These are phyloP conservation scores for Callyntrura sp. DNA, from an alignment of 2,888 invertebrate genomes.

Conservation along the genomic window DNA sequence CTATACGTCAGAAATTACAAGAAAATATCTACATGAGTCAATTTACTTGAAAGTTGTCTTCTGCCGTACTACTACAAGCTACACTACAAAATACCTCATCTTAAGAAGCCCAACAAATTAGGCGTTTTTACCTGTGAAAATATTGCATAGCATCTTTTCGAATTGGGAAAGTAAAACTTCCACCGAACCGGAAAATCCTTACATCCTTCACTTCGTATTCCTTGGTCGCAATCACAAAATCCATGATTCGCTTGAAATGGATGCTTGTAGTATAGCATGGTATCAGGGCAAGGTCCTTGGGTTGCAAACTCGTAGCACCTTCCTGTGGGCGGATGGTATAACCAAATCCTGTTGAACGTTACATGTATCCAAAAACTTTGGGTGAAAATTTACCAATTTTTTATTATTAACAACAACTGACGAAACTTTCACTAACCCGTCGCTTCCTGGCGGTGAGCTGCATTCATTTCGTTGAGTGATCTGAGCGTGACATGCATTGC, in stretches of 20 bases:
- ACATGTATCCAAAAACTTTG: too few relatives aligned
- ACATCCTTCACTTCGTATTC: slow-evolving; percentile 55
- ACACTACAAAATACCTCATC: too few relatives aligned
- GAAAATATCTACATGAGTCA: too few relatives aligned
- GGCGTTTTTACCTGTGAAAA: slow-evolving; percentile 79
- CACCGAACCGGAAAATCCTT: slow-evolving; percentile 68
- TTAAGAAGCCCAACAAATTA: too few relatives aligned
- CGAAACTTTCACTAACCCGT: slow-evolving; percentile 2
- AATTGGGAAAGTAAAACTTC: slow-evolving; percentile 53
- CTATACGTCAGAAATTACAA: too few relatives aligned
- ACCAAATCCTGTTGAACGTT: background rate
- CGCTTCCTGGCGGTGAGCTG: background rate
- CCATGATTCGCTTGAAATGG: slow-evolving; percentile 58
- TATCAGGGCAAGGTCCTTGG: slow-evolving; percentile 70
- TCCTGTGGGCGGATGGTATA: background rate
- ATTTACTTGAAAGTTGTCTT: too few relatives aligned
- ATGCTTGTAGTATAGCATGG: slow-evolving; percentile 76
- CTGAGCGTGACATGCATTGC: too few relatives aligned
- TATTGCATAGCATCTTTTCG: slow-evolving; percentile 64
- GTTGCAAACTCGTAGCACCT: slow-evolving; percentile 62
- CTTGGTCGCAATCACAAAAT: slow-evolving; percentile 80
- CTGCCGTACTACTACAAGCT: too few relatives aligned
- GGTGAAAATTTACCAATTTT: too few relatives aligned
- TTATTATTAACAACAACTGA: background rate
- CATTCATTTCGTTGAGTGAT: background rate